Conservation (phyloP, 64 coral and sea anemone species). For the Montipora foliosa region DNA sequence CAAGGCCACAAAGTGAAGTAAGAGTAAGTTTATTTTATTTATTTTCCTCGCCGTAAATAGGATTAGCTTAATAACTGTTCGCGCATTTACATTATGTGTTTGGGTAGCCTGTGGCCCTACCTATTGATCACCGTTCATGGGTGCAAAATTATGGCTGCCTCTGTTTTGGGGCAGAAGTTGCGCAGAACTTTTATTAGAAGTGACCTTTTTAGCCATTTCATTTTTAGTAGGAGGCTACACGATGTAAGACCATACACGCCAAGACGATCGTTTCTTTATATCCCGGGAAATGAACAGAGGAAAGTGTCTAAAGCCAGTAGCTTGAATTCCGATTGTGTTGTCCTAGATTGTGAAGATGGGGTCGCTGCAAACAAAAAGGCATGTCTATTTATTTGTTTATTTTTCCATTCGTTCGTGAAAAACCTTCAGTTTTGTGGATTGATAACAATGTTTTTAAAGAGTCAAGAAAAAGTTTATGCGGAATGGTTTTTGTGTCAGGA, state of each 20-base stretch:
- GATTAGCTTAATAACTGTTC: no score
- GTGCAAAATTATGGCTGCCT: background rate
- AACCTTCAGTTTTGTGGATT: background rate
- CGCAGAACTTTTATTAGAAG: background rate
- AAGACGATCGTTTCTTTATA: slow-evolving; percentile 92
- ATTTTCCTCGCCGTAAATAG: no score
- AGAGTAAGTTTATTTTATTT: no score
- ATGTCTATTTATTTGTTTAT: background rate
- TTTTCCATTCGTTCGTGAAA: background rate
- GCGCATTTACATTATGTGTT: no score
- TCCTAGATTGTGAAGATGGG: slow-evolving; percentile 98
- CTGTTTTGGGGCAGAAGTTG: background rate
- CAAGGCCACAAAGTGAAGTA: no score
- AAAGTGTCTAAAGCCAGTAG: slow-evolving; percentile 89
- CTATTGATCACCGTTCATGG: no score
- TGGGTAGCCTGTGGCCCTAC: no score
- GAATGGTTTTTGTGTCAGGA: slow-evolving; percentile 46
- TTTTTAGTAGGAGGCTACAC: background rate
- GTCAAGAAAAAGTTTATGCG: background rate
- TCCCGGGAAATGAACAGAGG: slow-evolving; percentile 96
- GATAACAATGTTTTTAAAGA: background rate
- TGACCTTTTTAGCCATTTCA: background rate
- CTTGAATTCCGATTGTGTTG: slow-evolving; percentile 86
- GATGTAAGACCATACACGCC: slow-evolving; percentile 50
- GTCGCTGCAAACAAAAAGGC: slow-evolving; percentile 86